These are phyloP conservation scores for Vicugna pacos DNA, from an alignment of 2,113 vertebrate species.

Conservation along the genomic window DNA sequence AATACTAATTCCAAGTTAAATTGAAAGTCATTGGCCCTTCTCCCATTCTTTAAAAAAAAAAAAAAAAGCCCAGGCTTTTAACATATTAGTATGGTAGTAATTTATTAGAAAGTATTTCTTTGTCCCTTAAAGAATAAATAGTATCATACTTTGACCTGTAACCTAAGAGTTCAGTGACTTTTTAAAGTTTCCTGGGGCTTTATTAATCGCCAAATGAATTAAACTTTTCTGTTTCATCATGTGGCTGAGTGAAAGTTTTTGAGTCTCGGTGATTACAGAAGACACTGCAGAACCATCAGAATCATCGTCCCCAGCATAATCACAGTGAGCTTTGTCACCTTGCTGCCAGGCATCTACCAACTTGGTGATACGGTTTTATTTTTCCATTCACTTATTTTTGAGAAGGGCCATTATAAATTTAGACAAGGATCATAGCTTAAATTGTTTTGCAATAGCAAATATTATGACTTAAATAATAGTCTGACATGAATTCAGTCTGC, in stretches of 20 bases:
- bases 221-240: constrained; percentile 76
- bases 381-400: constrained; percentile 77
- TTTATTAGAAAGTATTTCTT: neutral
- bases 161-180: constrained; percentile 72
- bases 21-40: neutral
- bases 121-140: neutral
- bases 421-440: constrained; percentile 57
- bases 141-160: constrained; percentile 64
- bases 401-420: constrained; percentile 73
- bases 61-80: neutral
- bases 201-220: constrained; percentile 80
- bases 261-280: constrained; percentile 80
- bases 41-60: neutral
- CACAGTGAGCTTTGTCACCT: constrained; percentile 59
- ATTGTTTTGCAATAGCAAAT: constrained; percentile 65
- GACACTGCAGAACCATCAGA: constrained; percentile 69
- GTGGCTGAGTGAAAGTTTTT: constrained; percentile 71
- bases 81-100: neutral
- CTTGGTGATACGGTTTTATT: constrained; percentile 49
- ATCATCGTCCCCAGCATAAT: constrained; percentile 74
- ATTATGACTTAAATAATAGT: constrained; percentile 43
- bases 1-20: neutral
- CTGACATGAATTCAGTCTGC: neutral
- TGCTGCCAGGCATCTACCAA: constrained; percentile 57
- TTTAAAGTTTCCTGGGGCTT: constrained; percentile 71